Evolutionary conservation across 2,797 vertebrate species (phyloP).

Genomic region (Oreonectes daqikongensis): DNA sequence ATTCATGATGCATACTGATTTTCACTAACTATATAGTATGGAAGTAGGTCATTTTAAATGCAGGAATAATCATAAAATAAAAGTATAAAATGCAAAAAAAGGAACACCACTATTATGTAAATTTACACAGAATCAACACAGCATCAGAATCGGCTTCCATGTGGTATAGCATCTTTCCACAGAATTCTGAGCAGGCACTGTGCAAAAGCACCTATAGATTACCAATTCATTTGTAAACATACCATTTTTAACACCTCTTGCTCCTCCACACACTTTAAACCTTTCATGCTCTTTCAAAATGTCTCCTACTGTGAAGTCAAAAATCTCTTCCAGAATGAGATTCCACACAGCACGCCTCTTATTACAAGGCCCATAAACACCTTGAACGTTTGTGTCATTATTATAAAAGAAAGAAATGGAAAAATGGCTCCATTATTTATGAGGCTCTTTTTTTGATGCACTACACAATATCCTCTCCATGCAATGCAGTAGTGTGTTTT

Average conservation of each 20-base stretch:
- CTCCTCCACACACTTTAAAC: not conserved
- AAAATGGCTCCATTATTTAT: slow-evolving; percentile 76
- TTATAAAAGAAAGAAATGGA: slow-evolving; percentile 69
- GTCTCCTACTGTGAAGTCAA: not conserved
- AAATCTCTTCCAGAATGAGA: not conserved
- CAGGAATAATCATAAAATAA: too few relatives aligned
- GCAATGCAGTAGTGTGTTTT: slow-evolving; percentile 60
- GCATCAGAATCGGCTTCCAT: not conserved
- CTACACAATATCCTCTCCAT: slow-evolving; percentile 63
- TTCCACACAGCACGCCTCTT: not conserved
- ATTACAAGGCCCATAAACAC: slow-evolving; percentile 62
- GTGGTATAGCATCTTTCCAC: not conserved
- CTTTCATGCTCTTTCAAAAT: not conserved
- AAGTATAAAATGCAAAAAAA: too few relatives aligned
- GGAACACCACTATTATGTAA: too few relatives aligned
- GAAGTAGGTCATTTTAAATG: too few relatives aligned
- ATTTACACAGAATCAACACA: too few relatives aligned
- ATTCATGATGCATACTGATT: too few relatives aligned
- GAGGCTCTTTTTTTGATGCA: slow-evolving; percentile 66
- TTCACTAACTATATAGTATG: too few relatives aligned
- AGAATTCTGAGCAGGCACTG: not conserved
- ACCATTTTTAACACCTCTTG: slow-evolving; percentile 3
- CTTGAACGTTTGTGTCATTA: slow-evolving; percentile 71
- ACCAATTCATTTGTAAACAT: slow-evolving; percentile 19
- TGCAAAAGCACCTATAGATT: slow-evolving; percentile 1